Conservation (phyloP, 2,888 invertebrate species). For the Hedya salicella region DNA sequence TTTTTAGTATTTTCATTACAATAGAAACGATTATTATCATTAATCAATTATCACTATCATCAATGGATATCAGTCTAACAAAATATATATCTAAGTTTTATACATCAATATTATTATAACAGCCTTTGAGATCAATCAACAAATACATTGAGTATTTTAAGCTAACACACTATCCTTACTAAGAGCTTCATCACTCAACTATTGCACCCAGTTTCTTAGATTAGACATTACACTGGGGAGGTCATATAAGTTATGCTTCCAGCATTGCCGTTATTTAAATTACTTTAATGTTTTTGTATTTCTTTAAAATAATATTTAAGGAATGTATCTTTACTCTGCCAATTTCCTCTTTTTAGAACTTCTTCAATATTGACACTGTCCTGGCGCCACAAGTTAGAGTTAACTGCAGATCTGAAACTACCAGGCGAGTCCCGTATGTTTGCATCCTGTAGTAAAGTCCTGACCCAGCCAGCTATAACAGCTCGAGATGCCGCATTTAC, state of each 20-base stretch:
- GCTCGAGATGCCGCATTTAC: background rate
- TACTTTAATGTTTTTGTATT: background rate
- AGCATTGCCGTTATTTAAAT: background rate
- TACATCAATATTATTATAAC: background rate
- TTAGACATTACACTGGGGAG: background rate
- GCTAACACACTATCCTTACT: background rate
- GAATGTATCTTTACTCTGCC: background rate
- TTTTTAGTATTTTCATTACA: too few species aligned
- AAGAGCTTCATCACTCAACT: too few species aligned
- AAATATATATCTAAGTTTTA: too few species aligned
- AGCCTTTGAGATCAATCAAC: constrained; percentile 7
- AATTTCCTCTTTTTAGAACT: constrained; percentile 1
- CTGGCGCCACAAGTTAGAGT: background rate
- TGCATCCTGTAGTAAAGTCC: background rate
- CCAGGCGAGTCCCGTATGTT: background rate
- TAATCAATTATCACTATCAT: too few species aligned
- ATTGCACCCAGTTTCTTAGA: too few species aligned
- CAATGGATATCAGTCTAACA: too few species aligned
- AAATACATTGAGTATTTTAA: background rate
- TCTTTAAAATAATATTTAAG: background rate
- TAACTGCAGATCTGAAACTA: background rate
- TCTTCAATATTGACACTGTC: background rate
- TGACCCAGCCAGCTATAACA: background rate
- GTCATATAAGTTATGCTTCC: background rate
- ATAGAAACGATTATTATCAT: too few species aligned